Base-by-base conservation (phyloP, 2,797 vertebrate species). In the Petrocephalus schoutedeni region DNA sequence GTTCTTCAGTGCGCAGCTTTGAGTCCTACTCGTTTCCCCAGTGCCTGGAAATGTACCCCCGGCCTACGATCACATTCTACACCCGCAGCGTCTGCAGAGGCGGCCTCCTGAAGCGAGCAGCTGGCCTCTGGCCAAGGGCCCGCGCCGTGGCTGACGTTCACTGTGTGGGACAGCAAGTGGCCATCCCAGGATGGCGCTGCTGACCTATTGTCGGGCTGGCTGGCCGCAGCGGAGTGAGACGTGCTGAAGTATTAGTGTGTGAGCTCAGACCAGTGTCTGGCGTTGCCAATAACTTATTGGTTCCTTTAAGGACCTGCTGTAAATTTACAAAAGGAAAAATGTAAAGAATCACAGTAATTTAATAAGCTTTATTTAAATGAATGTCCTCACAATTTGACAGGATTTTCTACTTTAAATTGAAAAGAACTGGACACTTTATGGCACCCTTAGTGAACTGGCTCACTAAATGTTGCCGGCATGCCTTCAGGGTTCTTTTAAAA, bases 311-410 rank as follows among this genome's bases (percentile, higher is more conserved):
- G n/a, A 83, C 21, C 49, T 53, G 4, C 41, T 83, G 45, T 83
- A 77, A 77, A 32, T 67, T 32, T 67, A 23, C 23, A 14, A 32
- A 61, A 59, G 36, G 36, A 59, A 59, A 58, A 58, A 64, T 77
- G 16, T 77, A 45, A 77, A 77, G 32, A 77, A 77, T 77, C 32
- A 77, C 71, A 83, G 41, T 53, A 49, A 83, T 9, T 83, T 83
- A 82, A 51, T 82, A 49, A 49, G 36, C 80, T 49, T 83, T 83
- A 83, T 83, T 83, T 83, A 83, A 83, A 53, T 83, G n/a, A 49
- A 83, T 49, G 19, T 53, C 41, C 80, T 83, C 53, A 51, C 7
- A 53, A 83, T 10, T 83, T 49, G 41, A 49, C 80, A 67, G 64
- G 64, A 83, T 49, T 49, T 53, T 83, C 49, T 53, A 83, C 41